A percentile compares a stretch with the other conserved stretches of the same genome.
phyloP scores from a whole-genome alignment of 2,888 invertebrate species.

The Caenorhabditis auriculariae region DNA sequence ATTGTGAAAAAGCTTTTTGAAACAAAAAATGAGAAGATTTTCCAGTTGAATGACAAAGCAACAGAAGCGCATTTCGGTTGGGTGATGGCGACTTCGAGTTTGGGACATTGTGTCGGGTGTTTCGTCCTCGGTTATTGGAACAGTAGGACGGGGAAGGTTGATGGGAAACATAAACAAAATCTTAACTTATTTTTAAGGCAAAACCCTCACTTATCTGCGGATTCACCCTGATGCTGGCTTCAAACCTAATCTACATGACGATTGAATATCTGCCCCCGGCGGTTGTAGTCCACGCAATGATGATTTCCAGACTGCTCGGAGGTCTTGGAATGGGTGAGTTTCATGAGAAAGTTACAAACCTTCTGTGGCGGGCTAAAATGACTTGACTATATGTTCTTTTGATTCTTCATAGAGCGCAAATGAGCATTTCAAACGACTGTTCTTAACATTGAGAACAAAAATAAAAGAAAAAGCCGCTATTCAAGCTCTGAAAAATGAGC shows the following conservation, averaged over 20 bases:
- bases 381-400: too few relatives aligned
- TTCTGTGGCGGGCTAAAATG: too few relatives aligned
- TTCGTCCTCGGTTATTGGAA: conserved; percentile 24
- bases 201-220: conserved; percentile 21
- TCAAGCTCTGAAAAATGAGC: too few relatives aligned
- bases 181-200: conserved; percentile 5
- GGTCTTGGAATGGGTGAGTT: conserved; percentile 26
- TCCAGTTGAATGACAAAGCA: conserved; percentile 1
- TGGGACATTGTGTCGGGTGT: conserved; percentile 27
- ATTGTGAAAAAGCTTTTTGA: too few relatives aligned
- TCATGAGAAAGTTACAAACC: too few relatives aligned
- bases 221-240: conserved; percentile 19
- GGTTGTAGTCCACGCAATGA: conserved; percentile 16
- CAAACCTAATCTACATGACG: conserved; percentile 21
- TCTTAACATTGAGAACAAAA: too few relatives aligned
- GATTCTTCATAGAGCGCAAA: too few relatives aligned
- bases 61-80: conserved; percentile 20
- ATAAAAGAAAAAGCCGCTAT: too few relatives aligned
- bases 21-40: too few relatives aligned
- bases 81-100: conserved; percentile 23
- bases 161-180: not conserved
- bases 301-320: conserved; percentile 18
- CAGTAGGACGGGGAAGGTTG: conserved; percentile 8
- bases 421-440: too few relatives aligned
- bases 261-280: conserved; percentile 11